Base-by-base conservation (phyloP, 2,888 invertebrate species). In the Cylloceria caligata region DNA sequence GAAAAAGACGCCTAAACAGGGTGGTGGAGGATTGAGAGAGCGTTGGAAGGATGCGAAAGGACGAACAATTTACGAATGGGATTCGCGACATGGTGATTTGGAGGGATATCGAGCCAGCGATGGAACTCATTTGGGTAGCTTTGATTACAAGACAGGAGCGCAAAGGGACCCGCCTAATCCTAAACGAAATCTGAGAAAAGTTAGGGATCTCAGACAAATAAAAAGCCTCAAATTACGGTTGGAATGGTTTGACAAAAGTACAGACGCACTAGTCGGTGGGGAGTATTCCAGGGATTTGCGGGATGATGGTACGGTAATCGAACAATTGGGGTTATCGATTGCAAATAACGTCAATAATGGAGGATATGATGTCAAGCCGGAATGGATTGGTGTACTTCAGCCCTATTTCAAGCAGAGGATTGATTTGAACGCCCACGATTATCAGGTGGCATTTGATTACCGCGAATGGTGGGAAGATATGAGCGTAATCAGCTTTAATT, bases 381-480 rank as follows among this genome's bases (percentile, higher is more conserved):
- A 6, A 16, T 57, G 57, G 57, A 34, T 57, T 34, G 30, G 30
- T 4, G 34, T 57, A 9, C 30, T 57, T n/a, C 57, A 57, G 27
- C 30, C 30, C 0, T 57, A 57, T 27, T 57, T 57, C 57, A 34
- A 57, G 16, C 57, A 57, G 6, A 30, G 57, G 30, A 57, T 57
- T 27, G 7, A 57, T 2, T 0, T 57, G 6, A 57, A 34, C 34
- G 30, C 57, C 5, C 16, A n/a, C 6, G 30, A 30, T 34, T 57
- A 34, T 34, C 57, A 57, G n/a, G 57, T 57, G 7, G 30, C 57
- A 7, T 57, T 57, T 9, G 57, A 57, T 16, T 57, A 57, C n/a
- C 57, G 57, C n/a, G 57, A 57, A 34, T 57, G 57, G 57, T 57
- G 57, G 57, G 57, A 57, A 16, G 57, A 57, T 16, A 57, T 57